Conservation (phyloP, 2,888 invertebrate species). For the Cetonia aurata region DNA sequence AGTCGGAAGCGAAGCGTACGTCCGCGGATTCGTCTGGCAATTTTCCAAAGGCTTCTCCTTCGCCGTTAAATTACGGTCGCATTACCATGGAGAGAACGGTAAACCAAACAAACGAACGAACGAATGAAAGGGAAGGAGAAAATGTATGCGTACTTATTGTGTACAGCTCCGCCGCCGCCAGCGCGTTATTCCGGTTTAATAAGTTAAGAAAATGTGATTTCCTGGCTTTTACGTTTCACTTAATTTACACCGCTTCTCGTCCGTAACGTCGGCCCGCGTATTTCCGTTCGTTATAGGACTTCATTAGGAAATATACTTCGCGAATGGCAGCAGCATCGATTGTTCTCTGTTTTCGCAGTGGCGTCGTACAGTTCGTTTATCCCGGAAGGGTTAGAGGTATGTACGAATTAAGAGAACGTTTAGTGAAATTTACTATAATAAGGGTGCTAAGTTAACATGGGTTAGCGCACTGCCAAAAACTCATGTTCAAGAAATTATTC, state of each 20-base stretch:
- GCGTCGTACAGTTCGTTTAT: too few relatives aligned
- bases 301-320: slow-evolving; percentile 21
- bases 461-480: too few relatives aligned
- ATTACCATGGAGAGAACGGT: slow-evolving; percentile 33
- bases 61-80: slow-evolving; percentile 29
- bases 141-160: slow-evolving; percentile 39
- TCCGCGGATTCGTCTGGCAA: slow-evolving; percentile 28
- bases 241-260: slow-evolving; percentile 25
- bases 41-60: slow-evolving; percentile 26
- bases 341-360: too few relatives aligned
- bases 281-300: slow-evolving; percentile 26
- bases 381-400: too few relatives aligned
- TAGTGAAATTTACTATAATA: too few relatives aligned
- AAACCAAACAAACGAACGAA: slow-evolving; percentile 36
- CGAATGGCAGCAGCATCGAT: too few relatives aligned
- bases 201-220: slow-evolving; percentile 42
- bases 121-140: slow-evolving; percentile 1
- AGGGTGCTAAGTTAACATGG: too few relatives aligned
- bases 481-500: too few relatives aligned
- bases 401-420: too few relatives aligned
- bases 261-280: slow-evolving; percentile 6
- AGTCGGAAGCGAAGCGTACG: slow-evolving; percentile 7
- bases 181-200: slow-evolving; percentile 39
- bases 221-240: slow-evolving; percentile 38
- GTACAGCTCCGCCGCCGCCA: slow-evolving; percentile 22